A percentile compares a stretch with the other conserved stretches of the same genome.
Evolutionary conservation across 2,797 vertebrate species (phyloP).

Genomic region (Sebastes miniatus): DNA sequence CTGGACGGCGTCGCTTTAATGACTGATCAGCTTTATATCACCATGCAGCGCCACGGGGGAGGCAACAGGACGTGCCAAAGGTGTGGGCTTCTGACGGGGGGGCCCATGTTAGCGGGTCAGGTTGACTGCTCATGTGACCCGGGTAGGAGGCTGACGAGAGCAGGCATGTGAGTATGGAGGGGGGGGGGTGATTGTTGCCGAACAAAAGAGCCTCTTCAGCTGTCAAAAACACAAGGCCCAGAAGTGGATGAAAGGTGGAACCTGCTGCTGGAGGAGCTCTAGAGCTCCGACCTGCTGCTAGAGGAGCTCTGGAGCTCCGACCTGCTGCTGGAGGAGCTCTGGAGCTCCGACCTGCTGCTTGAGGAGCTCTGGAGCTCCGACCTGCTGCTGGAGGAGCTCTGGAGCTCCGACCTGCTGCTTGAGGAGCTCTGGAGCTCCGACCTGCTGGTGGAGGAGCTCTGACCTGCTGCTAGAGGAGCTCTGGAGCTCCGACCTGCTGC

Average conservation of each 20-base stretch:
- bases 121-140: conserved; percentile 65
- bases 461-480: too few relatives aligned
- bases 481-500: too few relatives aligned
- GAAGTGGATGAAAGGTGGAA: conserved; percentile 52
- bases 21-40: conserved; percentile 9
- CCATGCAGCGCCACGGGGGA: not conserved
- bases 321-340: not conserved
- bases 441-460: too few relatives aligned
- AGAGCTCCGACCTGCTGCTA: not conserved
- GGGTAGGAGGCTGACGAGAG: conserved; percentile 72
- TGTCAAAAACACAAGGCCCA: conserved; percentile 61
- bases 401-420: too few relatives aligned
- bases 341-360: too few relatives aligned
- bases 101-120: conserved; percentile 32
- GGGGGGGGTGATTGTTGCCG: conserved; percentile 69
- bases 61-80: conserved; percentile 18
- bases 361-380: too few relatives aligned
- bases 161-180: conserved; percentile 73
- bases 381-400: too few relatives aligned
- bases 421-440: too few relatives aligned
- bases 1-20: not conserved
- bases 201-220: conserved; percentile 74
- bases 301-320: too few relatives aligned
- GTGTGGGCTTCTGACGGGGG: conserved; percentile 50
- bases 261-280: not conserved